Evolutionary conservation across 1,140 invertebrate genomes (phyloP).

Genomic region (Leptinotarsa defecta): DNA sequence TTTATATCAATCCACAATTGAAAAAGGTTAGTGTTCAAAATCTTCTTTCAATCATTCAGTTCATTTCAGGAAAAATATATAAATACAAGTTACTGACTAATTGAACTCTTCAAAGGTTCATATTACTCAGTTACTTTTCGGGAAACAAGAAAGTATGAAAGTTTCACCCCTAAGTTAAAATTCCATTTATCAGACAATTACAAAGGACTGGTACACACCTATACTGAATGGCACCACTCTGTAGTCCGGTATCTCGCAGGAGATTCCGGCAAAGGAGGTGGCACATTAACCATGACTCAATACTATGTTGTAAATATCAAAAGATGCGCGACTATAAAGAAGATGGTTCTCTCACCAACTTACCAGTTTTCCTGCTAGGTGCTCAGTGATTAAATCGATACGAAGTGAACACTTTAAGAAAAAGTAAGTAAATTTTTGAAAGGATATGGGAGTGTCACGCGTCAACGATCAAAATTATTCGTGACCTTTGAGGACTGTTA

Average conservation of each 20-base stretch:
- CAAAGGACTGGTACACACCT: not conserved
- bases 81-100: no score
- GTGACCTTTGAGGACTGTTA: constrained; percentile 8
- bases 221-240: not conserved
- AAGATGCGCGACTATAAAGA: constrained; percentile 29
- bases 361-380: constrained; percentile 27
- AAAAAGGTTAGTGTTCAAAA: no score
- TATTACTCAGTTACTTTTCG: no score
- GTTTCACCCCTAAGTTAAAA: no score
- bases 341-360: constrained; percentile 20
- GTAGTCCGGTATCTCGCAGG: constrained; percentile 14
- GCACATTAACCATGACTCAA: constrained; percentile 25
- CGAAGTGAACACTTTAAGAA: constrained; percentile 20
- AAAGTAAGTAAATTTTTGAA: constrained; percentile 25
- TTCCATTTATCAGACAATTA: no score
- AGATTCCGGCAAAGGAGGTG: constrained; percentile 26
- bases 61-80: no score
- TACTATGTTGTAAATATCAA: constrained; percentile 25
- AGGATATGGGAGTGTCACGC: constrained; percentile 11
- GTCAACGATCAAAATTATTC: constrained; percentile 2
- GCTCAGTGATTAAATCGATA: constrained; percentile 19
- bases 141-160: no score
- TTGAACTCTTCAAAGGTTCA: no score
- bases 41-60: no score
- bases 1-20: no score